phyloP scores from a whole-genome alignment of 2,797 vertebrate species.

The Chrysocyon brachyurus region DNA sequence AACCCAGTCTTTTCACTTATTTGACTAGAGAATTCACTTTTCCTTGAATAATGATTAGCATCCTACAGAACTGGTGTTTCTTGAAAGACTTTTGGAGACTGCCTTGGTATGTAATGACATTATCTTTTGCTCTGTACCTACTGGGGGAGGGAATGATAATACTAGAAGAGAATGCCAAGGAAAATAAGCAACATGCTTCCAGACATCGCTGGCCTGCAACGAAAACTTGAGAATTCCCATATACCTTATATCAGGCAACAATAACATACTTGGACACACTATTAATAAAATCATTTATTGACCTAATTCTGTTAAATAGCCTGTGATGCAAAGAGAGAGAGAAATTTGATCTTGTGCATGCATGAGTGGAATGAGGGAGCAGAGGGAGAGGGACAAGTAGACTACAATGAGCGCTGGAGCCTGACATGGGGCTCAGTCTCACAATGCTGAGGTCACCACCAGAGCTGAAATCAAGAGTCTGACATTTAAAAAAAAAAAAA shows the following conservation, averaged over 20 bases:
- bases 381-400: neutral
- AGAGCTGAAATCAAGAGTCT: neutral
- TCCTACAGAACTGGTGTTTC: neutral
- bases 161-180: neutral
- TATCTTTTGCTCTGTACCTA: neutral
- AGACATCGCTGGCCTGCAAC: neutral
- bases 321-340: neutral
- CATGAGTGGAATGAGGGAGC: too few relatives aligned
- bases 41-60: neutral
- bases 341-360: neutral
- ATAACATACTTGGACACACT: neutral
- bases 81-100: neutral
- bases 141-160: neutral
- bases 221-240: neutral
- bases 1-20: neutral
- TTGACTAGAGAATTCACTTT: neutral
- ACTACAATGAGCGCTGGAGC: neutral
- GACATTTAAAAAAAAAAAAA: neutral
- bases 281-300: constrained; percentile 26
- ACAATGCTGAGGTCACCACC: neutral
- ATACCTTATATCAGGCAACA: neutral
- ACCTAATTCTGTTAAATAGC: neutral
- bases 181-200: neutral
- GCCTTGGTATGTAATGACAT: neutral
- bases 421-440: neutral